Evolutionary conservation across 2,888 invertebrate genomes (phyloP), one percentile per base, ranked within the genome.

Genomic region (Spodoptera picta): DNA sequence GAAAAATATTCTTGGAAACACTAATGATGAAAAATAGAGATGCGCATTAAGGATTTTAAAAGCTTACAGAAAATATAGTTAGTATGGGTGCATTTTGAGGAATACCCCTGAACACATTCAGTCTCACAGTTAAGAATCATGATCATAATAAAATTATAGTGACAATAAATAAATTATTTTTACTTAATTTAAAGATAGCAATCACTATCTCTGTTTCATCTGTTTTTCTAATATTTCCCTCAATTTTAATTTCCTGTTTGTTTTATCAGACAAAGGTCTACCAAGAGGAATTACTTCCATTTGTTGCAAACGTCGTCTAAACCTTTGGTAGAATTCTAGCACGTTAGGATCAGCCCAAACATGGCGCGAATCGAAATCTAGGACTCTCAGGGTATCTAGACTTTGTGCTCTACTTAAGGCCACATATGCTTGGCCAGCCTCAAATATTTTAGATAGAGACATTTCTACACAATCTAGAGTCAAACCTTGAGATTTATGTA

Each of bases 401-500:
- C 97, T 98, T 84, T 98, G 97, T 10, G 99, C 99, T 73, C 99
- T 95, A 12, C 99, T 99, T 9, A 99, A 90, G 0, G 99, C 99
- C 0, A 99, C 99, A 91, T 99, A 99, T 0, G 99, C 98, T 92
- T 99, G 99, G 0, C 99, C 99, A 43, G 98, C 97, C 93, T 99
- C 99, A 92, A 99, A 99, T 44, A 99, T 98, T 83, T 97, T 96
- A 0, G 97, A 96, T 54, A 99, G 90, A 6, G 98, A 98, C 97
- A 99, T 98, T 93, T 99, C 99, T 0, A 99, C 98, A 93, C 98
- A 98, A 86, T 99, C 99, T 73, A 99, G 93, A 0, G 99, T 99
- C 82, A 99, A 95, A 2, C 99, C 99, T 95, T 99, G 97, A 61
- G 98, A 98, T 91, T 99, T 99, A 88, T 99, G 99, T 81, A 99